Evolutionary conservation across 2,113 vertebrate genomes (phyloP).

Genomic region (Lutjanus erythropterus): DNA sequence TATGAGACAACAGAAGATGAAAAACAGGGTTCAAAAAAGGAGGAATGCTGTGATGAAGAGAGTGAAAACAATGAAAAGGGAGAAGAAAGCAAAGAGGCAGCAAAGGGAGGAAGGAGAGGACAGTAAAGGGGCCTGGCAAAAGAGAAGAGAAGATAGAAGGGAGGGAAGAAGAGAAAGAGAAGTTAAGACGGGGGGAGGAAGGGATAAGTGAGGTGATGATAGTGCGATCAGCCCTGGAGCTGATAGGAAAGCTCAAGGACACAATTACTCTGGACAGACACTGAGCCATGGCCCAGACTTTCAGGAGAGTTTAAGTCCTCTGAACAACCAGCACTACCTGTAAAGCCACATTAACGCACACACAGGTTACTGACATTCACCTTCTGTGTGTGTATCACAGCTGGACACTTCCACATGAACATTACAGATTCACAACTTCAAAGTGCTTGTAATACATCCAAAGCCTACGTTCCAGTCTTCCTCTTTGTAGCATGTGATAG

Average conservation of each 20-base stretch:
- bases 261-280: slow-evolving; percentile 52
- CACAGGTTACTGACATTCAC: slow-evolving; percentile 28
- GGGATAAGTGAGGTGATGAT: slow-evolving; percentile 20
- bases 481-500: not conserved
- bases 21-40: not conserved
- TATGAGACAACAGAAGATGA: not conserved
- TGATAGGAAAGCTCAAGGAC: slow-evolving; percentile 58
- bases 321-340: slow-evolving; percentile 34
- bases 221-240: slow-evolving; percentile 13
- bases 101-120: not conserved
- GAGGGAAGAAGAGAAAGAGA: not conserved
- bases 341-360: slow-evolving; percentile 29
- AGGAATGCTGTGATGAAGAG: not conserved
- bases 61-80: not conserved
- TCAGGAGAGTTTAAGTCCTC: slow-evolving; percentile 14
- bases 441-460: slow-evolving; percentile 15
- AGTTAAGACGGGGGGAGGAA: not conserved
- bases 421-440: slow-evolving; percentile 33
- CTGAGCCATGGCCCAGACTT: slow-evolving; percentile 40
- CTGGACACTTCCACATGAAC: slow-evolving; percentile 1
- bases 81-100: not conserved
- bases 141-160: not conserved
- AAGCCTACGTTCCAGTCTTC: not conserved
- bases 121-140: not conserved
- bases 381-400: slow-evolving; percentile 20